These are phyloP conservation scores for Pluvialis apricaria DNA, from an alignment of 2,113 vertebrate species.

Conservation along the genomic window DNA sequence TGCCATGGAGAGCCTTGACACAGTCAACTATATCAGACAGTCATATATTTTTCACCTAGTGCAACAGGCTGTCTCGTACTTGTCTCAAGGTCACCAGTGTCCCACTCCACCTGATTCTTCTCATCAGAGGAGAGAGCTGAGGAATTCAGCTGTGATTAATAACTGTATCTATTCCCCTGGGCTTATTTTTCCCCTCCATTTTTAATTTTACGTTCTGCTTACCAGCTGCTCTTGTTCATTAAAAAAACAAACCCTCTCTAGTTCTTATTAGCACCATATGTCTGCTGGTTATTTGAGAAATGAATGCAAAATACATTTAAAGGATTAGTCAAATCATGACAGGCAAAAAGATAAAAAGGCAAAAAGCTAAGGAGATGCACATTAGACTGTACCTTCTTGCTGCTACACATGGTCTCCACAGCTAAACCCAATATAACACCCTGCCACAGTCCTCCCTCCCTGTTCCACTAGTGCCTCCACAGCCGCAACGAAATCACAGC, in stretches of 20 bases:
- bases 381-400: not conserved
- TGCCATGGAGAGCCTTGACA: not conserved
- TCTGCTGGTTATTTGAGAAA: slow-evolving; percentile 64
- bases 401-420: not conserved
- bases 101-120: not conserved
- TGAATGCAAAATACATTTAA: slow-evolving; percentile 63
- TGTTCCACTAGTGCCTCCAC: not conserved
- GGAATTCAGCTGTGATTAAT: slow-evolving; percentile 47
- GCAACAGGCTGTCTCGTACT: not conserved
- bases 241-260: slow-evolving; percentile 49
- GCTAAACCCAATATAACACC: not conserved
- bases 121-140: not conserved
- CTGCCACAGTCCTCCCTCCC: not conserved
- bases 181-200: slow-evolving; percentile 43
- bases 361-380: not conserved
- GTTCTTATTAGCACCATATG: slow-evolving; percentile 65
- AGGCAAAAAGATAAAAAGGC: not conserved
- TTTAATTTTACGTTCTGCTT: slow-evolving; percentile 56
- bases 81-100: not conserved
- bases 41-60: not conserved
- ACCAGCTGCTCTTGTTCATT: slow-evolving; percentile 66
- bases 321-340: slow-evolving; percentile 31
- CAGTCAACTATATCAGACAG: not conserved
- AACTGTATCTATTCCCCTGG: not conserved
- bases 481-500: not conserved